phyloP scores from a whole-genome alignment of 2,113 vertebrate species.

The Zootoca vivipara region DNA sequence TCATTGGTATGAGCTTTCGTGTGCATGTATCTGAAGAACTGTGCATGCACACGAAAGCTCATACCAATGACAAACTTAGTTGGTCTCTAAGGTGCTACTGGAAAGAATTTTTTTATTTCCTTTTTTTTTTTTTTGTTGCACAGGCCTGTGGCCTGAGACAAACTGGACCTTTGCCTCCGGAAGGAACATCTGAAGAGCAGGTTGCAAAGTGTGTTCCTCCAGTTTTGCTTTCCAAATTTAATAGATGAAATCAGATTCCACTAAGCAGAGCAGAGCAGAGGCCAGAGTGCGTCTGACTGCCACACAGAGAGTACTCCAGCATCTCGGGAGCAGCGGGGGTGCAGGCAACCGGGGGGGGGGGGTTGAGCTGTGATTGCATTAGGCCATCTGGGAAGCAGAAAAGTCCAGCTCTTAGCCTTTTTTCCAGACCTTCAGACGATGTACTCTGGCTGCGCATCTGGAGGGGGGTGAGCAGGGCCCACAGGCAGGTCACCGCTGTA shows the following conservation, averaged over 20 bases:
- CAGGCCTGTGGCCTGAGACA: neutral
- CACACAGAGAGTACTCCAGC: neutral
- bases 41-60: too few species aligned
- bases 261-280: neutral
- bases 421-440: too few species aligned
- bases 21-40: too few species aligned
- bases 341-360: neutral
- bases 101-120: too few species aligned
- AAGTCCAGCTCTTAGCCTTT: neutral
- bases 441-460: too few species aligned
- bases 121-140: neutral
- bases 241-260: conserved; percentile 19
- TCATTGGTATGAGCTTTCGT: too few species aligned
- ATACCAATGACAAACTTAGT: too few species aligned
- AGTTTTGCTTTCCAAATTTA: neutral
- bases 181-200: neutral
- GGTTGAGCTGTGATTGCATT: neutral
- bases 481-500: too few species aligned
- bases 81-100: too few species aligned
- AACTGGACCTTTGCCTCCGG: neutral
- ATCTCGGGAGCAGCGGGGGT: neutral
- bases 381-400: conserved; percentile 10
- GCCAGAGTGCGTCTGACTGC: neutral
- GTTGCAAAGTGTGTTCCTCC: neutral
- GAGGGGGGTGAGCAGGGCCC: too few species aligned